Conservation (phyloP, 2,113 vertebrate genomes). For the Nycticebus coucang region DNA sequence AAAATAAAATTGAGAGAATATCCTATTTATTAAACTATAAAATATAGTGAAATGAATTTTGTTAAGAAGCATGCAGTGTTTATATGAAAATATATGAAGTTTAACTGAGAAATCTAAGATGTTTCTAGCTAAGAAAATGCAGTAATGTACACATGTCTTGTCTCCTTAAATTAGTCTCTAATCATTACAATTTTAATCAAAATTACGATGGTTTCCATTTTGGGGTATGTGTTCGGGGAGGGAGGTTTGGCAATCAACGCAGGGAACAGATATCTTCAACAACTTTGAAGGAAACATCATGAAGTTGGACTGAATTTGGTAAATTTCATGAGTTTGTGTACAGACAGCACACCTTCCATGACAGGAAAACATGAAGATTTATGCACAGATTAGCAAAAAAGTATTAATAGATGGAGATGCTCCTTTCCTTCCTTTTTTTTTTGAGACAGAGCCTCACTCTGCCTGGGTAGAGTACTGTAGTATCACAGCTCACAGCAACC, state of each 20-base stretch:
- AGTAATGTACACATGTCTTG: not conserved
- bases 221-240: not conserved
- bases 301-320: too few species aligned
- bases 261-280: too few species aligned
- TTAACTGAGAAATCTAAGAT: conserved; percentile 11
- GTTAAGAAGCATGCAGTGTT: conserved; percentile 27
- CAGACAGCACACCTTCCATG: too few species aligned
- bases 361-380: too few species aligned
- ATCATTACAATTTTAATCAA: not conserved
- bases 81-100: not conserved
- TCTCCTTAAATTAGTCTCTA: not conserved
- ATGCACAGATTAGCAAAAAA: too few species aligned
- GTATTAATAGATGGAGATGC: too few species aligned
- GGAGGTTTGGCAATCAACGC: not conserved
- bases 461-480: too few species aligned
- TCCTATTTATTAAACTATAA: not conserved
- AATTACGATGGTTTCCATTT: not conserved
- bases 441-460: too few species aligned
- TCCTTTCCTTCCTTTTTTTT: too few species aligned
- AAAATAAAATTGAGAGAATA: conserved; percentile 44
- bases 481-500: too few species aligned
- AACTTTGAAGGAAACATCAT: too few species aligned
- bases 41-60: conserved; percentile 15
- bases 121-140: not conserved
- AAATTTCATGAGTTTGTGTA: too few species aligned